Conservation (phyloP, 2,113 vertebrate species). For the Marcusenius ussheri region DNA sequence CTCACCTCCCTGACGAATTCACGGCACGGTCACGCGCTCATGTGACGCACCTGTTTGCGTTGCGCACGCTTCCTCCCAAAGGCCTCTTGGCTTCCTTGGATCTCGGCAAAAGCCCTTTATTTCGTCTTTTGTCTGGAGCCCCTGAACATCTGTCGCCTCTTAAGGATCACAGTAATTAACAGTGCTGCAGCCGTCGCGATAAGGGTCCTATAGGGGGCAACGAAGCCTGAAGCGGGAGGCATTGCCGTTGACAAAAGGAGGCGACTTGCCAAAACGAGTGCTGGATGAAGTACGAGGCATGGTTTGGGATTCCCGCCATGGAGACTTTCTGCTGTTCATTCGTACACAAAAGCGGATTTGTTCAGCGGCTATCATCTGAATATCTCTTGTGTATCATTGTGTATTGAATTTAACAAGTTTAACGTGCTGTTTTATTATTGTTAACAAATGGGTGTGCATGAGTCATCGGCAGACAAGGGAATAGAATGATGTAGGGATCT, state of each 20-base stretch:
- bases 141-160: slow-evolving; percentile 29
- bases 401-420: background rate
- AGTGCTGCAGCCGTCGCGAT: background rate
- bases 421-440: background rate
- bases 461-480: background rate
- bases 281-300: background rate
- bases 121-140: slow-evolving; percentile 8
- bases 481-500: background rate
- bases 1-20: background rate
- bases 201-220: background rate
- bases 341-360: background rate
- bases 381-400: background rate
- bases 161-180: slow-evolving; percentile 23
- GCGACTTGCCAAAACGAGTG: background rate
- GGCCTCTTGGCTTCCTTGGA: background rate
- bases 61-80: background rate
- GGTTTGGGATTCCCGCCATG: background rate
- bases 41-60: background rate
- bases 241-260: background rate
- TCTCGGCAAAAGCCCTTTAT: background rate
- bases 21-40: too few species aligned
- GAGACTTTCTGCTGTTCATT: background rate
- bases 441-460: background rate
- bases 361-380: background rate
- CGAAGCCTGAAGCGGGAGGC: background rate